phyloP scores from a whole-genome alignment of 2,797 vertebrate genomes.

The Pangasius macronema region DNA sequence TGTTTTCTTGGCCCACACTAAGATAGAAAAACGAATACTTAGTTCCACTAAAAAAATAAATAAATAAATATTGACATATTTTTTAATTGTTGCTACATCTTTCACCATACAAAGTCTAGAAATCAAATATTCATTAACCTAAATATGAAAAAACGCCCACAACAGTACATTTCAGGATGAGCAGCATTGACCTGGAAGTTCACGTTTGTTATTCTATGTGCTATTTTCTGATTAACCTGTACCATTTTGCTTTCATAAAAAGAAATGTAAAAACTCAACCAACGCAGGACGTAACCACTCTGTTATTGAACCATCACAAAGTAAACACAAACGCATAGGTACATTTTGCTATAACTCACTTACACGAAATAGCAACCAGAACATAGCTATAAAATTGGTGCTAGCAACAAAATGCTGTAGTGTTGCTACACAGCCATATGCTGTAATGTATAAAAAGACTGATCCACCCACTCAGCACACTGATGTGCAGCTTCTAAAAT shows the following conservation, averaged over 20 bases:
- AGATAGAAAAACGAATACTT: not conserved
- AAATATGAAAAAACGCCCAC: not conserved
- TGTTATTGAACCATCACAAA: too few species aligned
- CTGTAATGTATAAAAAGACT: conserved; percentile 24
- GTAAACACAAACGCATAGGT: not conserved
- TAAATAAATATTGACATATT: not conserved
- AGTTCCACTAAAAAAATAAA: not conserved
- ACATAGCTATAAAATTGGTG: not conserved
- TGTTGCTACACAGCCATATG: conserved; percentile 16
- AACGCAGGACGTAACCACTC: not conserved
- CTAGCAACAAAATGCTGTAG: not conserved
- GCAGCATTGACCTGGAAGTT: not conserved
- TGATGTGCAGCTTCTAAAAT: conserved; percentile 42
- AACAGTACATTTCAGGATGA: not conserved
- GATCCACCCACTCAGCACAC: conserved; percentile 31
- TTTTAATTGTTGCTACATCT: not conserved
- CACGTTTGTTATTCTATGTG: not conserved
- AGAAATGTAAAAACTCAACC: not conserved
- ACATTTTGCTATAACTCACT: not conserved
- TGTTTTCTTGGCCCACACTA: not conserved
- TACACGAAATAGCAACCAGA: not conserved
- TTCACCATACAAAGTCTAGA: too few species aligned
- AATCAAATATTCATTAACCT: not conserved
- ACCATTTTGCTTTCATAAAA: not conserved
- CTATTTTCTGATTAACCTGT: not conserved